Conservation (phyloP, 2,113 vertebrate species). For the Psittacula cyanocephala region DNA sequence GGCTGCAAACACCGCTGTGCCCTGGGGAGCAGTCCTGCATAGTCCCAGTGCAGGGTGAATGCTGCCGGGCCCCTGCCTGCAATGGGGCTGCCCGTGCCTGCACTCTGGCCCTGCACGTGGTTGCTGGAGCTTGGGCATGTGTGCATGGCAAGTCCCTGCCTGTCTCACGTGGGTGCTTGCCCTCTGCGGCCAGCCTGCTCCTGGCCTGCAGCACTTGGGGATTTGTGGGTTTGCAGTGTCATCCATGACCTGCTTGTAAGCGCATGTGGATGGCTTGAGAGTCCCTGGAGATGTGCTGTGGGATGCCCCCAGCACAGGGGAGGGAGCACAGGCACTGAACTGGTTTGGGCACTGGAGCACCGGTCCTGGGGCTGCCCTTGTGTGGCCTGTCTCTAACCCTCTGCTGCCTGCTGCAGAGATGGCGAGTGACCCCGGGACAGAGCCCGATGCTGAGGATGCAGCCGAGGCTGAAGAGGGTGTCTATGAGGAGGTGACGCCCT, state of each 20-base stretch:
- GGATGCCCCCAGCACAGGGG: background rate
- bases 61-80: background rate
- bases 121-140: fast-evolving
- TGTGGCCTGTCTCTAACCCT: background rate
- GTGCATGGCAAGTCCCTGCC: background rate
- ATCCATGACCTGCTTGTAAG: background rate
- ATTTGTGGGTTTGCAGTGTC: background rate
- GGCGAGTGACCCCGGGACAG: constrained; percentile 58
- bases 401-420: constrained; percentile 61
- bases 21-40: fast-evolving
- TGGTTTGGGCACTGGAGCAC: background rate
- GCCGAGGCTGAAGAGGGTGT: background rate
- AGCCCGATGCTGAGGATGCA: background rate
- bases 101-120: background rate
- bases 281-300: background rate
- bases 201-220: background rate
- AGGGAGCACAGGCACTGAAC: fast-evolving
- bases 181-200: background rate
- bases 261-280: background rate
- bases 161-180: background rate
- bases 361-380: background rate
- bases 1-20: background rate
- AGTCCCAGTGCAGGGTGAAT: background rate
- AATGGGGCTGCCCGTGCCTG: background rate
- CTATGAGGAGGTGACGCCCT: constrained; percentile 44